phyloP scores from a whole-genome alignment of 2,797 vertebrate species.

The Coccyzus lansbergi region DNA sequence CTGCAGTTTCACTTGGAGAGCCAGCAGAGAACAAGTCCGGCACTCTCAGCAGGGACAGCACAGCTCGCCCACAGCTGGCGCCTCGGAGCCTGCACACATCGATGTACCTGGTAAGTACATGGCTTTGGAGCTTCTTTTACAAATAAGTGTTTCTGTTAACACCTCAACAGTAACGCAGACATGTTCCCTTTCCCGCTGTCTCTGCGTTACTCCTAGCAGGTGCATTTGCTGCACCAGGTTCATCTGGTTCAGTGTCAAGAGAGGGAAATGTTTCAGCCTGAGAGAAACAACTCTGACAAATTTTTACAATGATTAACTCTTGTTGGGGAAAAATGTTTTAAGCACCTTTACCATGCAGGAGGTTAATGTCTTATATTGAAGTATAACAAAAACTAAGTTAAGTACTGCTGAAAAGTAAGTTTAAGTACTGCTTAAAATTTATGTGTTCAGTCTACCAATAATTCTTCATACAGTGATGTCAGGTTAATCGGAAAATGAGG shows the following conservation, averaged over 20 bases:
- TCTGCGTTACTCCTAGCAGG: conserved; percentile 58
- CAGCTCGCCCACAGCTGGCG: conserved; percentile 21
- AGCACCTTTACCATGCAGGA: neutral
- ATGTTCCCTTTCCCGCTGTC: neutral
- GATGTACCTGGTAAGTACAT: conserved; percentile 72
- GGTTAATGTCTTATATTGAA: neutral
- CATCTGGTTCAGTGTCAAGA: neutral
- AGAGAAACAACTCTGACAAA: neutral
- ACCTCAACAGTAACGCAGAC: neutral
- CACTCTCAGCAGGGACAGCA: conserved; percentile 73
- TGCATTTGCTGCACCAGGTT: conserved; percentile 45
- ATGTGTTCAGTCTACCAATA: neutral
- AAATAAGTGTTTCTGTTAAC: neutral
- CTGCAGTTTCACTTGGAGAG: conserved; percentile 83
- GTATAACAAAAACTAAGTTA: neutral
- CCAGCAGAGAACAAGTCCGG: conserved; percentile 80
- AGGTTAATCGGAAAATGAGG: neutral
- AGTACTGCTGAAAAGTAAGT: neutral
- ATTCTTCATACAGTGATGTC: neutral
- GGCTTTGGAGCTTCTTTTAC: neutral
- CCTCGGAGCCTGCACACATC: conserved; percentile 25
- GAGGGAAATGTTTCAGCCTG: neutral
- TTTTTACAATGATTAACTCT: neutral
- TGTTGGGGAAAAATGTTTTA: neutral
- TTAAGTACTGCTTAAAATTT: neutral